Conservation (phyloP, 2,888 invertebrate species). For the Sphaerophoria taeniata region DNA sequence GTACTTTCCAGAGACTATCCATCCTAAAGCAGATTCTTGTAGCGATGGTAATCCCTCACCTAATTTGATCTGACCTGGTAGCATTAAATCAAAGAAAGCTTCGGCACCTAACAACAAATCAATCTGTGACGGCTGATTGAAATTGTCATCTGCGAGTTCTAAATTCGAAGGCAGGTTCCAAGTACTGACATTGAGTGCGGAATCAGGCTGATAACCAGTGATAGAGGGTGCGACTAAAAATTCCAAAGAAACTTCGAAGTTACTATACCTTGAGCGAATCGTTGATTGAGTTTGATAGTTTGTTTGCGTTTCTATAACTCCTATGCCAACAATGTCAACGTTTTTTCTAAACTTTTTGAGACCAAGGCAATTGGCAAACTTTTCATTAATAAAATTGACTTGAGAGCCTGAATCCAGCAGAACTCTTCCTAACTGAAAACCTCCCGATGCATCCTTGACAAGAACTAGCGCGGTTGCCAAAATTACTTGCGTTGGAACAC, state of each 20-base stretch:
- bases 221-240: not conserved
- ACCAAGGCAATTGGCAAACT: not conserved
- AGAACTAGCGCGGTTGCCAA: not conserved
- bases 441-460: conserved; percentile 5
- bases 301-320: conserved; percentile 7
- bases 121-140: conserved; percentile 6
- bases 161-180: conserved; percentile 17
- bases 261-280: conserved; percentile 10
- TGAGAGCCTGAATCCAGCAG: conserved; percentile 24
- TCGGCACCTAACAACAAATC: conserved; percentile 24
- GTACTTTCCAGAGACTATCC: conserved; percentile 31
- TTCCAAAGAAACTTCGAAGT: conserved; percentile 10
- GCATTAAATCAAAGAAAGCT: conserved; percentile 17
- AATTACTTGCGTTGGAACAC: not conserved
- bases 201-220: conserved; percentile 26
- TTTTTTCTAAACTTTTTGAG: not conserved
- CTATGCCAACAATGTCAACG: conserved; percentile 19
- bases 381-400: conserved; percentile 15
- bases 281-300: conserved; percentile 8
- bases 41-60: not conserved
- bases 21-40: conserved; percentile 14
- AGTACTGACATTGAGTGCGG: not conserved
- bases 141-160: conserved; percentile 14
- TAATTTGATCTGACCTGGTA: conserved; percentile 20
- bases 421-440: conserved; percentile 25